A percentile compares a stretch with the other conserved stretches of the same genome.
Evolutionary conservation across 2,113 vertebrate species (phyloP).

Genomic region (Neotoma lepida): DNA sequence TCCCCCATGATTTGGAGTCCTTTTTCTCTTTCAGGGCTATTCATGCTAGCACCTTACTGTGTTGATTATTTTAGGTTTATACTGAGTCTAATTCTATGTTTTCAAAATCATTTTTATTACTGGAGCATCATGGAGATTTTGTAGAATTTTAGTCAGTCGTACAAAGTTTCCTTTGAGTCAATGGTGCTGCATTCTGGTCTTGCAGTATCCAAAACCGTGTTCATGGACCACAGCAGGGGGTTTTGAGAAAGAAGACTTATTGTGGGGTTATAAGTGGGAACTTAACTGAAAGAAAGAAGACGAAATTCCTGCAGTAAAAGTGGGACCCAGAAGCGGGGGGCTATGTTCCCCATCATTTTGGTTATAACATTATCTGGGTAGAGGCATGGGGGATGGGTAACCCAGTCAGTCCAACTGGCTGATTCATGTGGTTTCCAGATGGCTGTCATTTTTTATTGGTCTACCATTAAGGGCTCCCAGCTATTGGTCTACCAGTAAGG

Average conservation of each 20-base stretch:
- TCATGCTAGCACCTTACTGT: too few relatives aligned
- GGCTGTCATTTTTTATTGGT: neutral
- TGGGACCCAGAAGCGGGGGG: too few relatives aligned
- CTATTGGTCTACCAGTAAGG: neutral
- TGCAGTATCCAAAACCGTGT: neutral
- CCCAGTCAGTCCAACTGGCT: neutral
- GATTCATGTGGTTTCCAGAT: neutral
- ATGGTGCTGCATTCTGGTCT: neutral
- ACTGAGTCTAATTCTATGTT: neutral
- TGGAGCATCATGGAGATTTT: neutral
- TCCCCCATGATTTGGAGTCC: too few relatives aligned
- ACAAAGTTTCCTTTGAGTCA: neutral
- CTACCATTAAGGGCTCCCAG: neutral
- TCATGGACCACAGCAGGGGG: neutral
- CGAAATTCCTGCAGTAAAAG: neutral
- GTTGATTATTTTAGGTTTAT: neutral
- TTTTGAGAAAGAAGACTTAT: too few relatives aligned
- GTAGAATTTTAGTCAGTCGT: neutral
- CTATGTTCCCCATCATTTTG: neutral
- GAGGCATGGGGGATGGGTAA: fast-evolving
- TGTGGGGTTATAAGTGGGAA: neutral
- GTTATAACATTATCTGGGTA: too few relatives aligned
- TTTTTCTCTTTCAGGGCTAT: neutral
- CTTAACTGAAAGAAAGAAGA: too few relatives aligned
- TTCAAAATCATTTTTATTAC: neutral